These are phyloP conservation scores for Timema cristinae DNA, from an alignment of 2,888 invertebrate genomes.

Conservation along the genomic window DNA sequence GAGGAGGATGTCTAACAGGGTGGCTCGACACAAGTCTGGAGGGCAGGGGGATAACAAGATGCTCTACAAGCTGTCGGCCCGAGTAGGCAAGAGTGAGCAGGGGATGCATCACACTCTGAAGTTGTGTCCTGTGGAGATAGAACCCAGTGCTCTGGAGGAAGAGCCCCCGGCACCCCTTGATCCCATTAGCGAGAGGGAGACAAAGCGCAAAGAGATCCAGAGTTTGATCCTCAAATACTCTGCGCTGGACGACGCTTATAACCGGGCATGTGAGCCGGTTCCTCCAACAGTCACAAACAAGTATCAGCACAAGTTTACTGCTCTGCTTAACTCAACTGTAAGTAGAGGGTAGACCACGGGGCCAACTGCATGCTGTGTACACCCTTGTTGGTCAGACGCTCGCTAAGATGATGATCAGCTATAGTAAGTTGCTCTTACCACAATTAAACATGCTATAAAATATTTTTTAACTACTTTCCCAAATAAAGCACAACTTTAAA, in stretches of 20 bases:
- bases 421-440: no score
- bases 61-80: constrained; percentile 9
- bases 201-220: constrained; percentile 77
- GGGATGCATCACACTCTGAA: constrained; percentile 50
- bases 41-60: constrained; percentile 38
- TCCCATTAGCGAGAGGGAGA: constrained; percentile 66
- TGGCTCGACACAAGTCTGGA: constrained; percentile 46
- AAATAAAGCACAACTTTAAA: no score
- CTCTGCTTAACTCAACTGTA: constrained; percentile 26
- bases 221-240: constrained; percentile 78
- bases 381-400: no score
- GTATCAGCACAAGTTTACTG: constrained; percentile 28
- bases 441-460: no score
- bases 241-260: constrained; percentile 69
- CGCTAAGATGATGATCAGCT: no score
- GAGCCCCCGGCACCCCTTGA: constrained; percentile 51
- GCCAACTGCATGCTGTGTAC: no score
- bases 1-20: constrained; percentile 47
- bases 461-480: no score
- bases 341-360: no score
- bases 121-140: constrained; percentile 54
- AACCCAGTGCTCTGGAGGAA: constrained; percentile 40
- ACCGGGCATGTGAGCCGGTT: constrained; percentile 45
- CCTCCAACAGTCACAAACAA: constrained; percentile 26
- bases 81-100: constrained; percentile 60